Evolutionary conservation across 1,140 invertebrate genomes (phyloP), one percentile per base, ranked within the genome.

Genomic region (Hirudo medicinalis): DNA sequence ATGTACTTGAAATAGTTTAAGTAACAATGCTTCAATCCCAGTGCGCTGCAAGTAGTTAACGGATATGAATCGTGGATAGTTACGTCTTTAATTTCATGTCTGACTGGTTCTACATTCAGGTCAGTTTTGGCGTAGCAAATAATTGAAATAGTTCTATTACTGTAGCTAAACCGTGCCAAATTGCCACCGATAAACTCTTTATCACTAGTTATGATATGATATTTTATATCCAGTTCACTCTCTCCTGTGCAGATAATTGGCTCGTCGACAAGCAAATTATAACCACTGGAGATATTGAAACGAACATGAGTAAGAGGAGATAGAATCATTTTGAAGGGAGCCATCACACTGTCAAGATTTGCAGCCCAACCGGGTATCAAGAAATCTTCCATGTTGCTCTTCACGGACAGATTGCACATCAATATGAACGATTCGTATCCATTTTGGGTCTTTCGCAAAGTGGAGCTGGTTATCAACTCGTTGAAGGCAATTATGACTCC

Each of bases 211-310:
- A 63, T 63, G 57, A 63, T 63, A 11, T 32, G 22, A 63, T 25
- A 63, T 25, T 8, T 32, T 25, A 63, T 32, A 13, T 22, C 22
- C 57, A 63, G 19, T 11, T 63, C 11, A 11, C 57, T 63, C 4
- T 25, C 22, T 15, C 22, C 57, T 32, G 29, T 25, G 29, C 57
- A 63, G 22, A 25, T 9, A 19, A 63, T 32, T 13, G 57, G 57
- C 19, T 63, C 57, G 57, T 63, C 29, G 15, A 63, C 57, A 63
- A 63, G 3, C 57, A 63, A 32, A 32, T 63, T 63, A 32, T 63
- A 63, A 63, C 29, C 22, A 63, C 29, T 32, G 57, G 57, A 25
- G 9, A 63, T 63, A 32, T 63, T 63, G 13, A 63, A 63, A 13
- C 29, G 57, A 25, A 63, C 29, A 20, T 63, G 57, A 63, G 6